These are phyloP conservation scores for Aricia artaxerxes DNA, from an alignment of 2,888 invertebrate genomes.

Conservation along the genomic window DNA sequence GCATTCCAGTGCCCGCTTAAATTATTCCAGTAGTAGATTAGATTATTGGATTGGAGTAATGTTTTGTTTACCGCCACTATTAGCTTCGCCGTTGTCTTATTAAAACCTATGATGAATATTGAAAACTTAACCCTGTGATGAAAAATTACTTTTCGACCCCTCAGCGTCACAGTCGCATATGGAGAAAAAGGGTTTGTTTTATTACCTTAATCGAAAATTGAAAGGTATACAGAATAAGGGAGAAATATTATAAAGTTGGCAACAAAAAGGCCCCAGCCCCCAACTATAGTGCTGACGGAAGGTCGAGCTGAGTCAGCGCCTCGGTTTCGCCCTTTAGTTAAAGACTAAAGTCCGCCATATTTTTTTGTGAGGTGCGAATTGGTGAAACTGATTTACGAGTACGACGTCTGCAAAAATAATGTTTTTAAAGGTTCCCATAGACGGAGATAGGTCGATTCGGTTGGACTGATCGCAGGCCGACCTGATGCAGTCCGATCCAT, in stretches of 20 bases:
- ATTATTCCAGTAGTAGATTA: too few relatives aligned
- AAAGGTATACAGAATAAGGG: constrained; percentile 9
- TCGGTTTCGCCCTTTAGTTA: neutral
- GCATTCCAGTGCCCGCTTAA: too few relatives aligned
- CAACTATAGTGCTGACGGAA: constrained; percentile 1
- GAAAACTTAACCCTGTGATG: too few relatives aligned
- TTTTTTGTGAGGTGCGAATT: neutral
- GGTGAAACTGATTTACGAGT: neutral
- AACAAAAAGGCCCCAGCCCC: constrained; percentile 11
- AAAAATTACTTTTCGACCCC: neutral
- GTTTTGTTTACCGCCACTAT: too few relatives aligned
- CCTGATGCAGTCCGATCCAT: too few relatives aligned
- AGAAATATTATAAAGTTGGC: constrained; percentile 15
- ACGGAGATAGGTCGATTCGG: too few relatives aligned
- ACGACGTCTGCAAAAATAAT: neutral
- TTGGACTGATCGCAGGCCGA: too few relatives aligned
- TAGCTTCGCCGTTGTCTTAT: too few relatives aligned
- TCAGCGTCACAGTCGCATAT: neutral
- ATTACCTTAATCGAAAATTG: neutral
- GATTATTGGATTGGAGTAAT: too few relatives aligned
- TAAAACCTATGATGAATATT: too few relatives aligned
- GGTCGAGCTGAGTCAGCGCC: neutral
- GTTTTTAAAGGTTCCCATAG: neutral
- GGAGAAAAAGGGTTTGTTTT: constrained; percentile 8
- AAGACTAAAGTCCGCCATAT: neutral